Evolutionary conservation across 2,113 vertebrate genomes (phyloP), one percentile per base, ranked within the genome.

Genomic region (Gymnocephalus cernua): DNA sequence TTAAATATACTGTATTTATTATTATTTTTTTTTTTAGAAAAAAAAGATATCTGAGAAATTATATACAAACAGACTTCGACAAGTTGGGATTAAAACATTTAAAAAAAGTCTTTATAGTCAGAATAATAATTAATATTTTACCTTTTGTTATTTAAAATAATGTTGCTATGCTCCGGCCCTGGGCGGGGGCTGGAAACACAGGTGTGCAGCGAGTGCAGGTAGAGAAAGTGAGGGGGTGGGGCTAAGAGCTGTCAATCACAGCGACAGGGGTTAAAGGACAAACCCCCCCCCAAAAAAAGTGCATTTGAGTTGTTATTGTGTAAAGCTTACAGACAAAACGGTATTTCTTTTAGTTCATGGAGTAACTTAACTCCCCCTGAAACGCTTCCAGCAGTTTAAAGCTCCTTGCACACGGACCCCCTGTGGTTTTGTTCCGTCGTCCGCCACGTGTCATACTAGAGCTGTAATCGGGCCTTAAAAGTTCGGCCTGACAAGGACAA

Each of bases 81-180:
- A 65, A 85, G 79, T 65, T 85, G 80, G 83, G 32, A 53, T 88
- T 81, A 79, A 93, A 95, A 93, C 91, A 89, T 88, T 8, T 10
- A 38, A 38, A 86, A 91, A 90, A 85, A 72, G 67, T 80, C 71
- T 65, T 80, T 75, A 71, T 87, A 62, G 84, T 87, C 82, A 73
- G 83, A 77, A 91, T 89, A 82, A 77, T 80, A 38, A 79, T 77
- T 79, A 86, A 61, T 68, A 79, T 53, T 69, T 78, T 59, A 23
- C 35, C 16, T 57, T 81, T 82, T 78, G 56, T 90, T 79, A 90
- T 74, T 90, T 65, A 88, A 93, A 88, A 92, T 90, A 80, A 93
- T 4, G 47, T 86, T 38, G 7, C 25, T 45, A 50, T 70, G 71
- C 74, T 84, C 79, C 1, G 4, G 47, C 80, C 75, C 51, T 2